A percentile compares a stretch with the other conserved stretches of the same genome.
Conservation (phyloP, 2,888 invertebrate genomes). For the Caenorhabditis sp. region DNA sequence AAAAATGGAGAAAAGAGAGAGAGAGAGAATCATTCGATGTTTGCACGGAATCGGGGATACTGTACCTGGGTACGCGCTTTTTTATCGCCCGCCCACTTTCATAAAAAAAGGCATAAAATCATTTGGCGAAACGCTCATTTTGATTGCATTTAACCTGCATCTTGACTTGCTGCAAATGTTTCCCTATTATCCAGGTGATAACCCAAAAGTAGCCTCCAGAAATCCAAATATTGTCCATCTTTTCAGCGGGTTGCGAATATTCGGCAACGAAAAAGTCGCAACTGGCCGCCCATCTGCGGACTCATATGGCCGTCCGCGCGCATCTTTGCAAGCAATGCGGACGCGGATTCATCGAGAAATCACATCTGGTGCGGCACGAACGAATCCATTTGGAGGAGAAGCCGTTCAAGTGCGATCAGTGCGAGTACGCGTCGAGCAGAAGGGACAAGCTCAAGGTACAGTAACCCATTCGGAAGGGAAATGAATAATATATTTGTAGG, state of each 20-base stretch:
- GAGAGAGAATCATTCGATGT: too few relatives aligned
- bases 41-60: too few relatives aligned
- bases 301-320: conserved; percentile 82
- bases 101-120: too few relatives aligned
- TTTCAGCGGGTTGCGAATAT: conserved; percentile 62
- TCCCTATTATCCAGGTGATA: too few relatives aligned
- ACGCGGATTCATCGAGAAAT: conserved; percentile 84
- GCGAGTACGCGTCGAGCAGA: conserved; percentile 84
- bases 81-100: too few relatives aligned
- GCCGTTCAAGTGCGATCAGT: conserved; percentile 84
- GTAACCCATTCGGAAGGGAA: neutral
- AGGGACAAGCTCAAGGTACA: conserved; percentile 83
- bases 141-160: too few relatives aligned
- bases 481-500: conserved; percentile 72
- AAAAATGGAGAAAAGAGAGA: too few relatives aligned
- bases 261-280: conserved; percentile 83
- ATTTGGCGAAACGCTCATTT: too few relatives aligned
- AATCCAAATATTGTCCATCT: too few relatives aligned
- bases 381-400: conserved; percentile 84
- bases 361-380: conserved; percentile 84
- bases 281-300: conserved; percentile 84
- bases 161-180: too few relatives aligned
- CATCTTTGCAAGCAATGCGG: conserved; percentile 82
- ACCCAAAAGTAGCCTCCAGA: too few relatives aligned
- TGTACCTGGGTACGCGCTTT: too few relatives aligned